These are phyloP conservation scores for Catagonus wagneri DNA, from an alignment of 2,113 vertebrate genomes.

Conservation along the genomic window DNA sequence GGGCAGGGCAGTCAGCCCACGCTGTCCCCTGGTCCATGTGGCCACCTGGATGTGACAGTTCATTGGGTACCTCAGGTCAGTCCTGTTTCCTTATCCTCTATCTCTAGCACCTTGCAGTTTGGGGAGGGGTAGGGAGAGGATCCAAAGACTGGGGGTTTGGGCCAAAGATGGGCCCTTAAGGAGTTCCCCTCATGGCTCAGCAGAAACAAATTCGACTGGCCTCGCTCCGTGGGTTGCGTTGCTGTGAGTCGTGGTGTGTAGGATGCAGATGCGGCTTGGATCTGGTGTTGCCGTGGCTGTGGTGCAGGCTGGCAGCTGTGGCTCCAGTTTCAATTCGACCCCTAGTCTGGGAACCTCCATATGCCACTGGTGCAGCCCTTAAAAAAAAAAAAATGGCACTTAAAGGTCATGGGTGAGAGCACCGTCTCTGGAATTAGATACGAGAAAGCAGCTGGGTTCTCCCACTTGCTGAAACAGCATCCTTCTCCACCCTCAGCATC, in stretches of 20 bases:
- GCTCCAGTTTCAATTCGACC: no score
- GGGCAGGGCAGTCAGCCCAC: fast-evolving
- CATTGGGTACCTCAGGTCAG: background rate
- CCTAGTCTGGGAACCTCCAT: no score
- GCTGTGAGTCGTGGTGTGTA: no score
- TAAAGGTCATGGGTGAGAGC: background rate
- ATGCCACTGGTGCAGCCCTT: no score
- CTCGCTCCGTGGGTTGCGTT: no score
- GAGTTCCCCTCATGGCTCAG: background rate
- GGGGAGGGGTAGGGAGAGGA: background rate
- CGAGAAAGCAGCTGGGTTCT: background rate
- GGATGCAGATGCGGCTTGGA: no score
- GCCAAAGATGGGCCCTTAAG: fast-evolving
- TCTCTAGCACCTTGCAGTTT: fast-evolving
- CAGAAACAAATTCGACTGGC: no score
- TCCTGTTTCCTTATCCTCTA: background rate
- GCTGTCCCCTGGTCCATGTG: fast-evolving
- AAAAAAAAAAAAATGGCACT: no score
- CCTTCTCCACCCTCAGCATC: fast-evolving
- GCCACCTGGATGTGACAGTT: fast-evolving
- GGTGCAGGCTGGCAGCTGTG: no score
- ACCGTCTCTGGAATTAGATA: background rate
- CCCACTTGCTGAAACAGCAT: fast-evolving
- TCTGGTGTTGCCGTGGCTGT: no score
- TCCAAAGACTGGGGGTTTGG: fast-evolving